These are phyloP conservation scores for Bombus haemorrhoidalis DNA, from an alignment of 1,140 invertebrate species.

Conservation along the genomic window DNA sequence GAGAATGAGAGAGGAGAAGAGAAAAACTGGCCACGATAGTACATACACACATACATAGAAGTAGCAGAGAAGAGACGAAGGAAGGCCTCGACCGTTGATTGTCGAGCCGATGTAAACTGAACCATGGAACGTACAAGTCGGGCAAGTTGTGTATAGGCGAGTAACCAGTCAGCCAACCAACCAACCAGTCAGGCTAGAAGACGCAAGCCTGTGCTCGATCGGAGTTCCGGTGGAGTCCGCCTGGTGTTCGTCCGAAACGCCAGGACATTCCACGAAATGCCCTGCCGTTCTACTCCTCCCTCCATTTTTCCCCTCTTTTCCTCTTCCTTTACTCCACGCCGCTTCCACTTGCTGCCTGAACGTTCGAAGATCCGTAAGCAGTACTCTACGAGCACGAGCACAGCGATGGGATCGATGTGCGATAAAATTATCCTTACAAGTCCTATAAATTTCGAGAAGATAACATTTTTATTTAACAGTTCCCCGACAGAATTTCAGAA, in stretches of 20 bases:
- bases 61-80: slow-evolving; percentile 8
- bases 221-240: slow-evolving; percentile 74
- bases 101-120: slow-evolving; percentile 26
- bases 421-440: neutral
- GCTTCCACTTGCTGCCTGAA: slow-evolving; percentile 33
- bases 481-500: too few species aligned
- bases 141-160: slow-evolving; percentile 51
- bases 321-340: slow-evolving; percentile 29
- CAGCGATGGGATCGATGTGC: slow-evolving; percentile 18
- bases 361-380: slow-evolving; percentile 7
- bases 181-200: slow-evolving; percentile 61
- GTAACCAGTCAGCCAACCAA: slow-evolving; percentile 39
- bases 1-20: neutral
- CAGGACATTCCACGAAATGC: slow-evolving; percentile 74
- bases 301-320: slow-evolving; percentile 16
- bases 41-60: neutral
- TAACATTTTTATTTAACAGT: too few species aligned
- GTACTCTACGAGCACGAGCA: neutral
- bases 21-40: neutral
- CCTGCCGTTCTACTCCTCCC: slow-evolving; percentile 47
- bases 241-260: slow-evolving; percentile 76
- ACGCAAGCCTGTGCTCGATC: slow-evolving; percentile 42
- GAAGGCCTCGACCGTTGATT: slow-evolving; percentile 38
- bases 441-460: too few species aligned
- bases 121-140: slow-evolving; percentile 36